Conservation (phyloP, 1,140 invertebrate genomes). For the Laupala kohalensis region DNA sequence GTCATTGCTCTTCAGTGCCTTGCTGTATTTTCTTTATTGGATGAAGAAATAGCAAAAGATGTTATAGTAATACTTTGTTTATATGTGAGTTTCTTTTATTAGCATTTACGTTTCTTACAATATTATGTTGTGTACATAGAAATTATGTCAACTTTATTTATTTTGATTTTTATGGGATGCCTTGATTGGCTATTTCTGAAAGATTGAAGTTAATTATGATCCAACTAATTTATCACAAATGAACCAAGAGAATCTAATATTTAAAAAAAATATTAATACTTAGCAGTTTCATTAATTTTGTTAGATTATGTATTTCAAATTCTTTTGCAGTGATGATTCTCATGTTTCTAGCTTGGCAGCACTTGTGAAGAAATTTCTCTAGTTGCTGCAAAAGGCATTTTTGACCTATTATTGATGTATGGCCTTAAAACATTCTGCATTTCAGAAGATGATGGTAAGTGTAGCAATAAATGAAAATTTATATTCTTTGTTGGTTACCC, state of each 20-base stretch:
- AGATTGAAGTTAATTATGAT: constrained; percentile 8
- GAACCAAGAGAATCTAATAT: too few relatives aligned
- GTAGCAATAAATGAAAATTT: too few relatives aligned
- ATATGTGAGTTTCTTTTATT: background rate
- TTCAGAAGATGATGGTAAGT: background rate
- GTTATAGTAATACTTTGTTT: background rate
- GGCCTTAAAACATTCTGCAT: constrained; percentile 24
- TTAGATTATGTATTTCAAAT: background rate
- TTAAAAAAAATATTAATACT: constrained; percentile 21
- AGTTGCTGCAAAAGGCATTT: constrained; percentile 26
- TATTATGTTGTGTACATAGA: too few relatives aligned
- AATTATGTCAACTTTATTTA: background rate
- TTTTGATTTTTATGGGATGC: background rate
- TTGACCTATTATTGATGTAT: constrained; percentile 29
- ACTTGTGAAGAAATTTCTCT: constrained; percentile 22
- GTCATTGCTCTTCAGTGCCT: background rate
- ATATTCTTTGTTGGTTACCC: too few relatives aligned
- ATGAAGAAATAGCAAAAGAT: background rate
- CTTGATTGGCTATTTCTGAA: background rate
- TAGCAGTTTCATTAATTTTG: background rate
- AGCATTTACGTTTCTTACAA: too few relatives aligned
- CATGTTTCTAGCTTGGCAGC: constrained; percentile 10
- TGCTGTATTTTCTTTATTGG: background rate
- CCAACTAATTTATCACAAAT: too few relatives aligned
- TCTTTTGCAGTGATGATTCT: background rate